Evolutionary conservation across 1,140 invertebrate genomes (phyloP).

Genomic region (Scylla paramamosain): DNA sequence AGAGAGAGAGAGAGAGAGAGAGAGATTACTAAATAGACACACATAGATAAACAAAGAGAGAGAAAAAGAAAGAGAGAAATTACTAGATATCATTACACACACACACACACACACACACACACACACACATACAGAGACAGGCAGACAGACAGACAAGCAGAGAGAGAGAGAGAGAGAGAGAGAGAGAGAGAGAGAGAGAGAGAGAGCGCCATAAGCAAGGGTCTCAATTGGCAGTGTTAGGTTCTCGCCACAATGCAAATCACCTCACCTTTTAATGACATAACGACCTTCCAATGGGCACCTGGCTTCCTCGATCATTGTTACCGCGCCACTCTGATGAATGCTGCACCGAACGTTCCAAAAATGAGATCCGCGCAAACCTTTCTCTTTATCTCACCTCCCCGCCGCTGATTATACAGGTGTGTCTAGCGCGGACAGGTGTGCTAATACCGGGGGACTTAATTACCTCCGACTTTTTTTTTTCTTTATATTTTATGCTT

Average conservation of each 20-base stretch:
- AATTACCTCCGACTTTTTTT: too few relatives aligned
- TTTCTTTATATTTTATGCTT: too few relatives aligned
- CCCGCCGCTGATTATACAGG: too few relatives aligned
- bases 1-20: too few relatives aligned
- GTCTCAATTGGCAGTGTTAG: background rate
- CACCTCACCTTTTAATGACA: slow-evolving; percentile 10
- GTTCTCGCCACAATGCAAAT: background rate
- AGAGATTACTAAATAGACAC: background rate
- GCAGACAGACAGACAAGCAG: background rate
- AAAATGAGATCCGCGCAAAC: too few relatives aligned
- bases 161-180: background rate
- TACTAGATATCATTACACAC: background rate
- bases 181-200: background rate
- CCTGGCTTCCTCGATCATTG: background rate
- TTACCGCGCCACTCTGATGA: too few relatives aligned
- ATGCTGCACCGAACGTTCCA: too few relatives aligned
- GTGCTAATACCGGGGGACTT: too few relatives aligned
- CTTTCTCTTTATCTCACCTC: too few relatives aligned
- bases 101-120: background rate
- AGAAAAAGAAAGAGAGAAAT: background rate
- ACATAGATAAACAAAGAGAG: too few relatives aligned
- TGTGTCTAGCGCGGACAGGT: too few relatives aligned
- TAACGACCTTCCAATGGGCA: background rate
- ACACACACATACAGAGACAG: background rate
- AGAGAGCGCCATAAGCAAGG: background rate